phyloP scores from a whole-genome alignment of 2,113 vertebrate species.

The Nansenia antarctica region DNA sequence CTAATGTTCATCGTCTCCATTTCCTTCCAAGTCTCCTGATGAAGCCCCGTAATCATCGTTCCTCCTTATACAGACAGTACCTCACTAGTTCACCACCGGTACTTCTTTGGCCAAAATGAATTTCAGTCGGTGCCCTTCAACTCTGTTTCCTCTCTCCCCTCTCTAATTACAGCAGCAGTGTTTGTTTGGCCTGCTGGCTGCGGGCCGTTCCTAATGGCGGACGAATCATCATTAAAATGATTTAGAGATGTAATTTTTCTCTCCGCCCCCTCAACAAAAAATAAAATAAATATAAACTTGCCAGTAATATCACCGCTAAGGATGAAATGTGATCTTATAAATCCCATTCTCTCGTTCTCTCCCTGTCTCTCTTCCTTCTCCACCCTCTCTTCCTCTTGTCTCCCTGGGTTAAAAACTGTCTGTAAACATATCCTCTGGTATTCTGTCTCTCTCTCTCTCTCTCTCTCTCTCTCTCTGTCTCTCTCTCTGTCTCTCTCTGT shows the following conservation, averaged over 20 bases:
- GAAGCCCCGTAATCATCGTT: conserved; percentile 62
- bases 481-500: conserved; percentile 5
- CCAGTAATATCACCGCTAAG: conserved; percentile 54
- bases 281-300: conserved; percentile 57
- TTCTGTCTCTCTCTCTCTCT: conserved; percentile 6
- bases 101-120: too few species aligned
- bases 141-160: conserved; percentile 56
- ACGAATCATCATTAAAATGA: conserved; percentile 71
- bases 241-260: conserved; percentile 63
- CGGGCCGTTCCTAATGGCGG: conserved; percentile 53
- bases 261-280: conserved; percentile 11
- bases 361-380: not conserved
- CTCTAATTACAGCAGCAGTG: conserved; percentile 71
- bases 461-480: conserved; percentile 3
- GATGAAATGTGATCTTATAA: conserved; percentile 58
- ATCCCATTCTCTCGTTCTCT: conserved; percentile 36
- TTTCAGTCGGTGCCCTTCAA: too few species aligned
- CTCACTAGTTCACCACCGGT: too few species aligned
- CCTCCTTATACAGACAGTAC: too few species aligned
- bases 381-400: conserved; percentile 1
- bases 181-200: conserved; percentile 69
- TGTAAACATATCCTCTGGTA: too few species aligned
- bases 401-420: conserved; percentile 28
- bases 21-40: conserved; percentile 59
- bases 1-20: conserved; percentile 40